Evolutionary conservation across 2,113 vertebrate genomes (phyloP).

Genomic region (Hyla sarda): DNA sequence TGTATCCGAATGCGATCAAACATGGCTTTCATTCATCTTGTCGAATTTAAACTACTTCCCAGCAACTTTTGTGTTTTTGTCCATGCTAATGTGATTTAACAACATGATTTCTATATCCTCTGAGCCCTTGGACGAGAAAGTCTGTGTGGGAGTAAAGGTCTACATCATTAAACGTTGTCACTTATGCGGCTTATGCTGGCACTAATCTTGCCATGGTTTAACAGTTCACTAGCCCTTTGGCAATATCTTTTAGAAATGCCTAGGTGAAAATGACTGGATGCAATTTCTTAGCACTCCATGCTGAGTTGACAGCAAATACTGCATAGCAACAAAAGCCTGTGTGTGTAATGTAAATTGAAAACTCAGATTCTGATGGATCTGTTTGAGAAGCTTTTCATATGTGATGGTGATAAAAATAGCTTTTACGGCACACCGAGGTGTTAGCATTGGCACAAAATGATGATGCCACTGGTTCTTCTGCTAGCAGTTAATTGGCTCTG

Average conservation of each 20-base stretch:
- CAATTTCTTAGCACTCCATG: constrained; percentile 3
- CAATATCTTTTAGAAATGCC: neutral
- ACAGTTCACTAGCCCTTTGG: constrained; percentile 31
- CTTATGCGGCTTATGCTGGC: constrained; percentile 27
- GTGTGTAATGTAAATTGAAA: constrained; percentile 3
- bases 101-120: neutral
- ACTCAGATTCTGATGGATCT: neutral
- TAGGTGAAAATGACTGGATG: constrained; percentile 26
- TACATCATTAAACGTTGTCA: constrained; percentile 32
- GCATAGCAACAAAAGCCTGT: neutral
- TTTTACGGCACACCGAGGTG: too few species aligned
- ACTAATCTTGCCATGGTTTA: constrained; percentile 21
- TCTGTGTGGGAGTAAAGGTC: constrained; percentile 41
- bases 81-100: constrained; percentile 11
- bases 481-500: neutral
- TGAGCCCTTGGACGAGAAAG: neutral
- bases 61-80: neutral
- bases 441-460: neutral
- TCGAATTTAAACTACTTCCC: constrained; percentile 9
- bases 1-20: neutral
- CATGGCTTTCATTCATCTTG: neutral
- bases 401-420: neutral
- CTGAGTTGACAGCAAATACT: neutral
- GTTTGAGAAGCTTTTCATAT: neutral
- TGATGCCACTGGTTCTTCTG: neutral